These are phyloP conservation scores for Sipunculus nudus DNA, from an alignment of 2,888 invertebrate genomes.

Conservation along the genomic window DNA sequence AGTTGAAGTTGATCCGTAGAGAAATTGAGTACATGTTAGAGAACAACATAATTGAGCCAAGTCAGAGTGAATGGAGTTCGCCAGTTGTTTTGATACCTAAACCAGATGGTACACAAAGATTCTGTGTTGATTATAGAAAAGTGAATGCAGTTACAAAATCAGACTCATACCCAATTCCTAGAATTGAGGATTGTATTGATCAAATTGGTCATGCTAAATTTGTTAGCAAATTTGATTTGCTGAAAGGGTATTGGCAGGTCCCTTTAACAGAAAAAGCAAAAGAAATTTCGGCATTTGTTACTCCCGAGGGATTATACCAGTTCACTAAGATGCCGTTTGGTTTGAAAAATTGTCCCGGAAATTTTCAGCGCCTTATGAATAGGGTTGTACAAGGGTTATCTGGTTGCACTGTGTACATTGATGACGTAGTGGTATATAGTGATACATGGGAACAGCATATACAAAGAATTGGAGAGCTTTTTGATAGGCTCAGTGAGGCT, in stretches of 20 bases:
- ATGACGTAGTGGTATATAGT: constrained; percentile 1
- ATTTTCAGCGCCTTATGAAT: constrained; percentile 1
- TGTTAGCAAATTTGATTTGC: constrained; percentile 41
- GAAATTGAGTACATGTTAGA: constrained; percentile 41
- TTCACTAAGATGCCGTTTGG: too few species aligned
- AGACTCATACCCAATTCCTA: constrained; percentile 41
- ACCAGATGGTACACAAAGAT: constrained; percentile 6
- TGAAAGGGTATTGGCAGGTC: constrained; percentile 37
- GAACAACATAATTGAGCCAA: constrained; percentile 42
- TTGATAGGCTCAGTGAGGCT: background rate
- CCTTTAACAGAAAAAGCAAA: too few species aligned
- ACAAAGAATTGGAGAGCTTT: background rate
- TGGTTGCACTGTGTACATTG: background rate
- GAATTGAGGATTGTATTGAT: constrained; percentile 44
- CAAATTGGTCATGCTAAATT: constrained; percentile 37
- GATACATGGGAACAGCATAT: background rate
- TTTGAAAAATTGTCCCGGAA: background rate
- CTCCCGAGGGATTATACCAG: too few species aligned
- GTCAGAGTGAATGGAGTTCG: constrained; percentile 39
- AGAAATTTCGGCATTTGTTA: too few species aligned
- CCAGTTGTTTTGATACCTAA: constrained; percentile 33
- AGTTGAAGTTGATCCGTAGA: constrained; percentile 13
- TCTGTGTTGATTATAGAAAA: constrained; percentile 41
- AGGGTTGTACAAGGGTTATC: background rate
- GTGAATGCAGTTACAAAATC: constrained; percentile 41